A percentile compares a stretch with the other conserved stretches of the same genome.
phyloP scores from a whole-genome alignment of 2,113 vertebrate genomes.

The Macquaria ambigua region DNA sequence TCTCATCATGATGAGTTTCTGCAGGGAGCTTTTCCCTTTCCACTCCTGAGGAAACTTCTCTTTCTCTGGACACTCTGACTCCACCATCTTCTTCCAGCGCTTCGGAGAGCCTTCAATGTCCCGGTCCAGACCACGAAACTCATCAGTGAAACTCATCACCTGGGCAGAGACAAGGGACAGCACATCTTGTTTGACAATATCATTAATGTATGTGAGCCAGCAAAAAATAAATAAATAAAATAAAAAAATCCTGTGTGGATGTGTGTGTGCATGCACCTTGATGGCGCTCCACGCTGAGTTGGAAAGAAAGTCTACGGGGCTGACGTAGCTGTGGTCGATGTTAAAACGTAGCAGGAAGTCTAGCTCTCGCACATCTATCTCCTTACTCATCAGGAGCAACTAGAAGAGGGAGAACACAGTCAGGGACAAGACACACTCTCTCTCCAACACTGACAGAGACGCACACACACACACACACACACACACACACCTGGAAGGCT shows the following conservation, averaged over 20 bases:
- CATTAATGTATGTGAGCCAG: neutral
- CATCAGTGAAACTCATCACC: constrained; percentile 86
- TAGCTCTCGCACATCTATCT: constrained; percentile 82
- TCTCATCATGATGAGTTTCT: constrained; percentile 85
- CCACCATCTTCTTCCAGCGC: constrained; percentile 84
- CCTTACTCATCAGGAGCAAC: constrained; percentile 85
- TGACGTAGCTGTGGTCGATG: constrained; percentile 83
- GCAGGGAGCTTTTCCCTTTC: constrained; percentile 84
- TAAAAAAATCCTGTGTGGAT: neutral
- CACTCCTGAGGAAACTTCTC: constrained; percentile 85
- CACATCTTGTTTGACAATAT: neutral
- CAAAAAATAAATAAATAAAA: neutral
- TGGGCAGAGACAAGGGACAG: constrained; percentile 11
- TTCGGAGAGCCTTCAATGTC: constrained; percentile 86
- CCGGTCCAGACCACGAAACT: constrained; percentile 83
- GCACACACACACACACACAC: constrained; percentile 11
- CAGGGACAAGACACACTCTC: constrained; percentile 10
- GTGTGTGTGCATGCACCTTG: constrained; percentile 68
- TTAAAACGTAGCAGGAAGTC: constrained; percentile 88
- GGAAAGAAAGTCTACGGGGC: constrained; percentile 85
- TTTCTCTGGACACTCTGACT: constrained; percentile 86
- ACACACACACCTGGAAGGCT: constrained; percentile 78
- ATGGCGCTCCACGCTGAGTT: constrained; percentile 85
- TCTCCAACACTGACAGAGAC: neutral
- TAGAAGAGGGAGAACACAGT: constrained; percentile 58